Base-by-base conservation (phyloP, 1,140 invertebrate genomes). In the Copidosoma floridanum region DNA sequence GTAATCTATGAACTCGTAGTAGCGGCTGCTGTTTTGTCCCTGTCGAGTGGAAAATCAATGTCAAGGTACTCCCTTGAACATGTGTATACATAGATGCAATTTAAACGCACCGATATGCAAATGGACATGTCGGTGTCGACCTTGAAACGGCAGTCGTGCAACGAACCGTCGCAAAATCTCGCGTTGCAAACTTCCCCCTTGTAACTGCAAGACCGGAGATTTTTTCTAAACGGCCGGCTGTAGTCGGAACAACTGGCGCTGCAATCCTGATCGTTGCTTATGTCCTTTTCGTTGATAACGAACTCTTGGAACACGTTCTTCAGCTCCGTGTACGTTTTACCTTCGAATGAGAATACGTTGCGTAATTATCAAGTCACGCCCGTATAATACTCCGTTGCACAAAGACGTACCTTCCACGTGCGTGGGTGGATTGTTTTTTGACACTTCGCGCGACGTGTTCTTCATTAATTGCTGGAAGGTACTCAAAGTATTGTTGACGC, bases 291-390 rank as follows among this genome's bases (percentile, higher is more conserved):
- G 21, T 48, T 48, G 18, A 48, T 29, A 20, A 48, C 16, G 7
- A 18, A 48, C 14, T 48, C 26, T 26, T 48, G 46, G 46, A 48
- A 48, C 2, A 48, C 46, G n/a, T 48, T 14, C 26, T 48, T 48
- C 6, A 48, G 16, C 32, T 48, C 26, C 12, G 46, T 29, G 26
- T 48, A 48, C n/a, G 46, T 48, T 2, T 29, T 27, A 32, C 32
- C 46, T 48, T 43, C 11, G 32, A 48, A 29, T 10, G 14, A 11
- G 23, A 10, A 46, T 46, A 1, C 14, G 26, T 29, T 48, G 11
- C n/a, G n/a, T n/a, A n/a, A n/a, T n/a, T n/a, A n/a, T n/a, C n/a
- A n/a, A n/a, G n/a, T n/a, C n/a, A n/a, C n/a, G 2, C 26, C 2
- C 16, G 46, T n/a, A n/a, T 27, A 18, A 48, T 24, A 46, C 14